Evolutionary conservation across 2,888 invertebrate species (phyloP).

Genomic region (Galerucella pusilla): DNA sequence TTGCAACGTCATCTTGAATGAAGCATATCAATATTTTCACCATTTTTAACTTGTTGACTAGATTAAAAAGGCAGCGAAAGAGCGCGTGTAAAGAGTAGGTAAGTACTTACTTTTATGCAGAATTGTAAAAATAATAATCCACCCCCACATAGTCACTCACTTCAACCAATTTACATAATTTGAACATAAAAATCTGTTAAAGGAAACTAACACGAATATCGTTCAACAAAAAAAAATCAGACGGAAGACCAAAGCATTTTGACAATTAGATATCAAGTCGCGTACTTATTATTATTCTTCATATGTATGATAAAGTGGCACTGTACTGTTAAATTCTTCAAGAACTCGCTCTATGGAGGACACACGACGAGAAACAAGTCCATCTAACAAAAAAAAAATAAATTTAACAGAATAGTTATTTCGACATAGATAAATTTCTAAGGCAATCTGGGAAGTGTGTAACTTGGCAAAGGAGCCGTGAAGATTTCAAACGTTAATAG

Average conservation of each 20-base stretch:
- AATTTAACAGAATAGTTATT: not conserved
- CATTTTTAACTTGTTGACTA: no score
- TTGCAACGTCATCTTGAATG: no score
- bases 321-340: conserved; percentile 42
- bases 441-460: conserved; percentile 16
- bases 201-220: conserved; percentile 21
- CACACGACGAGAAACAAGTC: conserved; percentile 13
- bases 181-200: conserved; percentile 24
- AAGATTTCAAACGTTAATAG: not conserved
- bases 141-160: conserved; percentile 27
- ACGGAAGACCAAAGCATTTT: conserved; percentile 30
- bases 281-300: conserved; percentile 42
- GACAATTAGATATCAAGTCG: conserved; percentile 27
- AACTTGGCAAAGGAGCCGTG: conserved; percentile 10
- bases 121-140: conserved; percentile 13
- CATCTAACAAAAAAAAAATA: not conserved
- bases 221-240: conserved; percentile 16
- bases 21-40: no score
- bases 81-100: no score
- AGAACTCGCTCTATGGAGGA: conserved; percentile 25
- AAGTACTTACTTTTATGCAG: conserved; percentile 18
- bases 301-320: conserved; percentile 28
- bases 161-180: conserved; percentile 23
- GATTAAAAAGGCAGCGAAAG: no score
- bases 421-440: not conserved